phyloP scores from a whole-genome alignment of 2,113 vertebrate genomes.

The Abramis brama region DNA sequence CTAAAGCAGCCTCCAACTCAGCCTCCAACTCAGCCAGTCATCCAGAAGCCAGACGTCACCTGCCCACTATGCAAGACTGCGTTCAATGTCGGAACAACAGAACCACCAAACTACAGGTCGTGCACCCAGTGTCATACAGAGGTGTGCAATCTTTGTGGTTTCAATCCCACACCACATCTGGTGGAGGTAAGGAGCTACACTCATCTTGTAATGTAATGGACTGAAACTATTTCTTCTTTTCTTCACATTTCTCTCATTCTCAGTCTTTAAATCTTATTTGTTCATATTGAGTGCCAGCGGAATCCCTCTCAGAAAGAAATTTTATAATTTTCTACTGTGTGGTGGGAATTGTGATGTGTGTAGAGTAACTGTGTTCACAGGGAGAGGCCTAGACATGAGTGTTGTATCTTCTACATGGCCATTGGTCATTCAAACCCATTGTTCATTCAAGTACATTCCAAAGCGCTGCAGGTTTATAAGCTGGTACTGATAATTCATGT shows the following conservation, averaged over 20 bases:
- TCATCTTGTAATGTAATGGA: neutral
- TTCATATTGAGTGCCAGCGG: neutral
- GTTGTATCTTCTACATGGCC: neutral
- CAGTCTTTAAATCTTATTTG: neutral
- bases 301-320: neutral
- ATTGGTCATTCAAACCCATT: neutral
- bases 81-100: slow-evolving; percentile 84
- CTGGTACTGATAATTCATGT: neutral
- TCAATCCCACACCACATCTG: slow-evolving; percentile 96
- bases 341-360: neutral
- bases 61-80: slow-evolving; percentile 96
- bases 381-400: neutral
- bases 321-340: neutral
- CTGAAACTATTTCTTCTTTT: neutral
- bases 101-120: slow-evolving; percentile 90
- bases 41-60: slow-evolving; percentile 79
- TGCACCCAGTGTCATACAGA: slow-evolving; percentile 92
- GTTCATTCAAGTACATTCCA: neutral
- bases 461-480: neutral
- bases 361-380: neutral
- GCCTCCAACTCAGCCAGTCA: slow-evolving; percentile 73
- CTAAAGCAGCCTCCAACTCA: slow-evolving; percentile 46
- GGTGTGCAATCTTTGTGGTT: slow-evolving; percentile 97
- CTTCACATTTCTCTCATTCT: neutral
- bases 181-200: slow-evolving; percentile 87